Evolutionary conservation across 2,113 vertebrate genomes (phyloP).

Genomic region (Mus musculus): GRCm39 chr5:39654501-39655000

Average conservation of each 20-base stretch:
- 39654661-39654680: neutral
- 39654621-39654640: neutral
- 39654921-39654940: neutral
- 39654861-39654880: neutral
- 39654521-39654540: neutral
- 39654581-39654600: neutral
- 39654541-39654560: neutral
- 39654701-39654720: neutral
- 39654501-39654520: neutral
- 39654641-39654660: neutral
- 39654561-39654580: neutral
- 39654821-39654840: slow-evolving; percentile 4
- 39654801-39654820: neutral
- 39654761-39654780: neutral
- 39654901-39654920: slow-evolving; percentile 15
- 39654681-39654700: accelerated
- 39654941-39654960: slow-evolving; percentile 2
- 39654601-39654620: neutral
- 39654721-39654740: neutral
- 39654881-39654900: neutral
- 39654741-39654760: accelerated
- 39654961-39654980: slow-evolving; percentile 26
- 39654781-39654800: neutral
- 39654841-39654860: slow-evolving; percentile 28
- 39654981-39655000: slow-evolving; percentile 1